Percentiles rank a stretch among this genome's conserved stretches.
Conservation (phyloP, 2,888 invertebrate species). For the Fissipunctia ypsillon region DNA sequence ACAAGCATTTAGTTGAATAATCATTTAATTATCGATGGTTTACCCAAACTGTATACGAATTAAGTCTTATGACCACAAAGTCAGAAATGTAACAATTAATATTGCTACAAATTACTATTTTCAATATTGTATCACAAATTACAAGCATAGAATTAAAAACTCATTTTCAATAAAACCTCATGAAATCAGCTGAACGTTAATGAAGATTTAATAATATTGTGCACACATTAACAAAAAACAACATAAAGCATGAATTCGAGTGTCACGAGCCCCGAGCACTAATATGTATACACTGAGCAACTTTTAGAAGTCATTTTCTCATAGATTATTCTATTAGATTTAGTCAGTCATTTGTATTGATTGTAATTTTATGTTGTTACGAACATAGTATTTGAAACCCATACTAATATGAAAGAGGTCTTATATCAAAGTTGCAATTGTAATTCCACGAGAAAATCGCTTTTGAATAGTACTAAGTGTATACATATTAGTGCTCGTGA, state of each 20-base stretch:
- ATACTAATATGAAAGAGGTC: no score
- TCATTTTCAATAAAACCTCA: neutral
- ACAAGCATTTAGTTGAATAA: neutral
- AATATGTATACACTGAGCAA: no score
- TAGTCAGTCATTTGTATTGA: no score
- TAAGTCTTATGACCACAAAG: neutral
- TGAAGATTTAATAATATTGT: constrained; percentile 1
- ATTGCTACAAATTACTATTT: neutral
- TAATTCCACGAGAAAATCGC: no score
- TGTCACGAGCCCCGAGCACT: no score
- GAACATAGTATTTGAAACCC: no score
- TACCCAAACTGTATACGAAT: neutral
- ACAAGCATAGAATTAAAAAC: neutral
- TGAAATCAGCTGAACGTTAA: neutral
- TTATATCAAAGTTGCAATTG: no score
- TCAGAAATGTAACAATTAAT: neutral
- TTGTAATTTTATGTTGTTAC: no score
- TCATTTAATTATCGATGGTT: neutral
- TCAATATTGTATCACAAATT: neutral
- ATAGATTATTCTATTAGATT: no score
- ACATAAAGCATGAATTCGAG: constrained; percentile 19
- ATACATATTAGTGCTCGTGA: no score
- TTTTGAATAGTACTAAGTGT: no score
- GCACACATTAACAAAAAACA: neutral
- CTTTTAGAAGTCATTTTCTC: no score